Conservation (phyloP, 2,113 vertebrate genomes). For the Pagrus major region DNA sequence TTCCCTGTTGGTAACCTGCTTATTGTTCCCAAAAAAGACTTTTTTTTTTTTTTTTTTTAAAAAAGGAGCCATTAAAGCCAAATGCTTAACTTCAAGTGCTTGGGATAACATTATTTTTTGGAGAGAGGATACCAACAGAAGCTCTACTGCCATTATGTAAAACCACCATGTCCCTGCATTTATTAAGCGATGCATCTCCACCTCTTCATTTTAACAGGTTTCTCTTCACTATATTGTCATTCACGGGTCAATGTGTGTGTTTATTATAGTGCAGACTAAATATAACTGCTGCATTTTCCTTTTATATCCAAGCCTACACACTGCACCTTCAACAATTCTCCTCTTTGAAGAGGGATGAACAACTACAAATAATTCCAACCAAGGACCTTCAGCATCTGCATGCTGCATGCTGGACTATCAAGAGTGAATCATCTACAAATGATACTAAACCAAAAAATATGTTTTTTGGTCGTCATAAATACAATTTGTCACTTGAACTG, state of each 20-base stretch:
- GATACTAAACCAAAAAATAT: neutral
- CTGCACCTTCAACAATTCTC: slow-evolving; percentile 7
- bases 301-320: neutral
- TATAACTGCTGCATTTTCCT: neutral
- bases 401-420: too few relatives aligned
- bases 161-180: slow-evolving; percentile 14
- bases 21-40: slow-evolving; percentile 15
- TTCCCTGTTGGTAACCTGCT: slow-evolving; percentile 13
- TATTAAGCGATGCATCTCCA: slow-evolving; percentile 11
- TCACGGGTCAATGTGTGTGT: neutral
- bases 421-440: neutral
- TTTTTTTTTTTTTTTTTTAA: too few relatives aligned
- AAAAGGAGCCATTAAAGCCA: slow-evolving; percentile 3
- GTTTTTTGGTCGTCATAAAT: too few relatives aligned
- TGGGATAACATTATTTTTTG: neutral
- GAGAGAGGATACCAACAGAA: slow-evolving; percentile 12
- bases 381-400: too few relatives aligned
- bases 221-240: slow-evolving; percentile 20
- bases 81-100: slow-evolving; percentile 5
- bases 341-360: slow-evolving; percentile 11
- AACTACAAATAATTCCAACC: neutral
- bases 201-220: slow-evolving; percentile 1
- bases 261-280: slow-evolving; percentile 19
- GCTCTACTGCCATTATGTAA: neutral
- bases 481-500: too few relatives aligned